Evolutionary conservation across 2,113 vertebrate genomes (phyloP).

Genomic region (Ciconia boyciana): DNA sequence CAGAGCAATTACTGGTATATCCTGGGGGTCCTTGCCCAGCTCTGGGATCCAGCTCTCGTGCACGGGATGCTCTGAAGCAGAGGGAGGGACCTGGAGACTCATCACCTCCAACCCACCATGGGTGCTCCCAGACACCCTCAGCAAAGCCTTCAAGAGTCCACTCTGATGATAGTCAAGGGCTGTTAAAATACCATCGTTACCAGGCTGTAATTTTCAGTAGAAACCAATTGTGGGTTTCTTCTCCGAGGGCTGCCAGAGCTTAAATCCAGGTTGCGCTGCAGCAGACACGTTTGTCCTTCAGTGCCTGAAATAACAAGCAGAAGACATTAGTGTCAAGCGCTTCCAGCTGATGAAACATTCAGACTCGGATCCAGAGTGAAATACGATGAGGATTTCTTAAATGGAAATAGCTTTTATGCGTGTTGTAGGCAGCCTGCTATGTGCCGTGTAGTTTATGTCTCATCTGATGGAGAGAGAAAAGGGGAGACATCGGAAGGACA

Average conservation of each 20-base stretch:
- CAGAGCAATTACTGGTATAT: background rate
- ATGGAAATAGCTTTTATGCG: background rate
- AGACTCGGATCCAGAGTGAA: background rate
- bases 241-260: background rate
- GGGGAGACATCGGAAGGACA: background rate
- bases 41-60: background rate
- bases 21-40: background rate
- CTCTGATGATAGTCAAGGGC: background rate
- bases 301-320: slow-evolving; percentile 57
- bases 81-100: background rate
- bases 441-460: background rate
- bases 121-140: background rate
- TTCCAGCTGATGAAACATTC: slow-evolving; percentile 62
- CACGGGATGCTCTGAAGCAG: background rate
- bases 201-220: background rate
- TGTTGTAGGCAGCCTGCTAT: background rate
- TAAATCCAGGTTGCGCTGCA: slow-evolving; percentile 5
- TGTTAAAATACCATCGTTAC: background rate
- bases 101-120: background rate
- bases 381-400: background rate
- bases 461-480: background rate
- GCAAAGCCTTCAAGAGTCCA: background rate
- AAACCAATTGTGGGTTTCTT: background rate
- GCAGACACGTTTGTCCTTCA: slow-evolving; percentile 18
- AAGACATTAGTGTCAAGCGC: slow-evolving; percentile 34